phyloP scores from a whole-genome alignment of 2,113 vertebrate genomes.

The Eidolon helvum region DNA sequence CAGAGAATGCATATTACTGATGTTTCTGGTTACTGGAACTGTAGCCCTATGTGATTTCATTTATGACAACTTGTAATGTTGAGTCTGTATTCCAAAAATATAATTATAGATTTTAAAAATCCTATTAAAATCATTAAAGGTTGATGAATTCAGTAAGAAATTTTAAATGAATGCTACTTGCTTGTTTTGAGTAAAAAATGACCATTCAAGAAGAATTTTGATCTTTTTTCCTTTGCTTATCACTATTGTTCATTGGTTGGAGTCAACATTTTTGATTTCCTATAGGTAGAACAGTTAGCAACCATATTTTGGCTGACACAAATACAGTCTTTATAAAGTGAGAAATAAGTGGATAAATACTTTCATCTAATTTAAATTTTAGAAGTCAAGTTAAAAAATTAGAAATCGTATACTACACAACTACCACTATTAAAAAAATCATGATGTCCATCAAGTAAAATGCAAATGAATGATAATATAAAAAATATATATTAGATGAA shows the following conservation, averaged over 20 bases:
- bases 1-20: not conserved
- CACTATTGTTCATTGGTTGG: conserved; percentile 64
- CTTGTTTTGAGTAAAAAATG: conserved; percentile 55
- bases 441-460: conserved; percentile 71
- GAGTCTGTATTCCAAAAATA: conserved; percentile 3
- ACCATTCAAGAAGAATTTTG: conserved; percentile 37
- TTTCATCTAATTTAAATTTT: conserved; percentile 65
- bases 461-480: conserved; percentile 67
- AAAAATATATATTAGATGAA: conserved; percentile 75
- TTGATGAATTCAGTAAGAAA: conserved; percentile 51
- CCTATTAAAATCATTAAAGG: conserved; percentile 10
- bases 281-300: conserved; percentile 74
- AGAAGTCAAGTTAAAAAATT: conserved; percentile 62
- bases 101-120: conserved; percentile 16
- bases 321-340: conserved; percentile 75
- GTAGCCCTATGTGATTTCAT: not conserved
- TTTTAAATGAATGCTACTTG: conserved; percentile 37
- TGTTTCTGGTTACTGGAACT: not conserved
- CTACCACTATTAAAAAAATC: conserved; percentile 64
- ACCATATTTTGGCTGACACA: conserved; percentile 67
- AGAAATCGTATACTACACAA: conserved; percentile 49
- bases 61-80: not conserved
- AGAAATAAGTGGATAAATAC: conserved; percentile 72
- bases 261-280: conserved; percentile 71
- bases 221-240: conserved; percentile 53